Base-by-base conservation (phyloP, 2,113 vertebrate species). In the Pionites leucogaster region DNA sequence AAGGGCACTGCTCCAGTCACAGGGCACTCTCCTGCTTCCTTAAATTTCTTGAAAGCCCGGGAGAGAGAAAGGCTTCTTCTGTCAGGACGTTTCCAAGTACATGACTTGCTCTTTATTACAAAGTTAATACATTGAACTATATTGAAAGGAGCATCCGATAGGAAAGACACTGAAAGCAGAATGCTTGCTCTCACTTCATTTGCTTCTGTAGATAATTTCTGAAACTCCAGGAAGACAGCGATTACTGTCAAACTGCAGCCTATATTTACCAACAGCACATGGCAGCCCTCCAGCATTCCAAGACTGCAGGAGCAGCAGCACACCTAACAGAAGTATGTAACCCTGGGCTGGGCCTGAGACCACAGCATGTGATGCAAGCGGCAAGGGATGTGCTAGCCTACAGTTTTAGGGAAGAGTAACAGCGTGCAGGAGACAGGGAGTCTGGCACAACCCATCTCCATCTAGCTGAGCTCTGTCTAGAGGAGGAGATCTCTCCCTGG, bases 301-400 rank as follows among this genome's bases (percentile, higher is more conserved):
- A 27, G 88, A 28, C 91, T 64, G 90, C 86, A 93, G 84, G 84
- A 96, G 74, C 98, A 98, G 90, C 80, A 98, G 98, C 98, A 99
- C 98, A 98, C 98, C 98, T 99, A 96, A 95, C 96, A 97, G 50
- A 98, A 98, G 96, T 97, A 98, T 97, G 98, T 93, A 97, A 95
- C 94, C 93, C 96, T 96, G 94, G 94, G 89, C 86, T 97, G 97
- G 95, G 96, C 90, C 25, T 28, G 92, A 95, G 91, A 96, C 95
- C 55, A 12, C 95, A 97, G 95, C 91, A 20, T 33, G 8, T 85
- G 76, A 95, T 6, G 78, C 17, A 42, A 91, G 87, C 44, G 33
- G 81, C 81, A 55, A 82, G 64, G 18, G 76, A 42, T 75, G 82
- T 14, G 50, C 14, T 18, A 90, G 84, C 76, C 95, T 69, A 50